Evolutionary conservation across 2,888 invertebrate genomes (phyloP), one percentile per base, ranked within the genome.

Genomic region (Lochmaea crataegi): DNA sequence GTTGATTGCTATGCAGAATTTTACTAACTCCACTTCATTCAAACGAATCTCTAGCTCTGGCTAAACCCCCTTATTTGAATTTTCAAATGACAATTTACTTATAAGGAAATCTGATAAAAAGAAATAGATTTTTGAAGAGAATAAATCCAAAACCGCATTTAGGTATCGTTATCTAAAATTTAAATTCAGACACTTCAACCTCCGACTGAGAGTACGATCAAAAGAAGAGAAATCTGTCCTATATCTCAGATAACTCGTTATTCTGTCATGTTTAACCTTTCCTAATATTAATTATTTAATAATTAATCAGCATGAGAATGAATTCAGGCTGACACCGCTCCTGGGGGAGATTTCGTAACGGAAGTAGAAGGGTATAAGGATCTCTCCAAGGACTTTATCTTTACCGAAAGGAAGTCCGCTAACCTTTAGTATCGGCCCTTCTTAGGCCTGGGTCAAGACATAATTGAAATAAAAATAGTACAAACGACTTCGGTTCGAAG

Each of bases 51-150:
- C 42, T 32, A 56, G 16, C 57, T 56, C 45, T 64, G 16, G 16
- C 64, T 64, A 42, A 73, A 65, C 65, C 69, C 63, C 69, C 73
- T 63, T 26, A 69, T 73, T 69, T 73, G 67, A 73, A 73, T 73
- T 66, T 70, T 60, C 70, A 57, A 70, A 67, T 66, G 64, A 70
- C 70, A 72, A 67, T 45, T 48, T 63, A 61, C 48, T 66, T 63
- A 61, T 65, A 53, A 38, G 64, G 16, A 16, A 61, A 57, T 66
- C 69, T 61, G 66, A 73, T 73, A 63, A 73, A 70, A 70, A 66
- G 56, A 65, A 61, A 56, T 61, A 45, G 11, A 45, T 53, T 66
- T 61, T 26, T 61, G 5, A n/a, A 48, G 1, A 14, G 3, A 12
- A 26, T 26, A 26, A 48, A 48, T 48, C 48, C 48, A 48, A 14